Conservation (phyloP, 2,888 invertebrate genomes). For the Hedya salicella region DNA sequence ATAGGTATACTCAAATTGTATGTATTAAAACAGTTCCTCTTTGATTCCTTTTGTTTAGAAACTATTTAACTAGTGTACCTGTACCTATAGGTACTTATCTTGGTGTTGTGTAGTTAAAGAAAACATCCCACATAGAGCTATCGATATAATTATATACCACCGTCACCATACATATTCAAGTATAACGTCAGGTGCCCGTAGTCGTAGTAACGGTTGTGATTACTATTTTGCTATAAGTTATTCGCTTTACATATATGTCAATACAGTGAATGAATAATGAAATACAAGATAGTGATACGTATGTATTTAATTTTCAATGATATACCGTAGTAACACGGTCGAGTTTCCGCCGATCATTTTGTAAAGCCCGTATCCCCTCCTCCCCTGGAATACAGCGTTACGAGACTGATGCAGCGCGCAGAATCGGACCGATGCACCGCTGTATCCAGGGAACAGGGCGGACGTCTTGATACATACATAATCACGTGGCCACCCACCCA, state of each 20-base stretch:
- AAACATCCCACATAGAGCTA: too few species aligned
- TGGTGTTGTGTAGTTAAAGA: too few species aligned
- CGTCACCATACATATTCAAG: neutral
- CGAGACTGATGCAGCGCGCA: conserved; percentile 59
- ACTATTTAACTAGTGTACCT: too few species aligned
- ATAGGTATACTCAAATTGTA: too few species aligned
- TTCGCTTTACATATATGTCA: neutral
- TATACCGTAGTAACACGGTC: conserved; percentile 13
- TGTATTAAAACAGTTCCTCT: too few species aligned
- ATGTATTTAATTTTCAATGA: conserved; percentile 4
- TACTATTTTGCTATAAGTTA: neutral
- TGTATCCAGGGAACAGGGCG: conserved; percentile 48
- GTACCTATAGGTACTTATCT: too few species aligned
- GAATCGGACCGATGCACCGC: conserved; percentile 58
- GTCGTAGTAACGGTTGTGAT: neutral
- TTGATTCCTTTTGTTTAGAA: too few species aligned
- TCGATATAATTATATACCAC: too few species aligned
- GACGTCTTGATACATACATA: conserved; percentile 53
- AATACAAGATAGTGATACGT: neutral
- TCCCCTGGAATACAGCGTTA: conserved; percentile 48
- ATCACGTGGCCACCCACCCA: conserved; percentile 42
- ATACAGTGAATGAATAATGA: conserved; percentile 17
- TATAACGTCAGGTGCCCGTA: neutral
- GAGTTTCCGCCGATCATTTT: conserved; percentile 20
- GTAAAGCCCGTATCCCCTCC: conserved; percentile 31